Percentiles rank a stretch among this genome's conserved stretches.
These are phyloP conservation scores for Trichopoda pennipes DNA, from an alignment of 2,888 invertebrate species.

Conservation along the genomic window DNA sequence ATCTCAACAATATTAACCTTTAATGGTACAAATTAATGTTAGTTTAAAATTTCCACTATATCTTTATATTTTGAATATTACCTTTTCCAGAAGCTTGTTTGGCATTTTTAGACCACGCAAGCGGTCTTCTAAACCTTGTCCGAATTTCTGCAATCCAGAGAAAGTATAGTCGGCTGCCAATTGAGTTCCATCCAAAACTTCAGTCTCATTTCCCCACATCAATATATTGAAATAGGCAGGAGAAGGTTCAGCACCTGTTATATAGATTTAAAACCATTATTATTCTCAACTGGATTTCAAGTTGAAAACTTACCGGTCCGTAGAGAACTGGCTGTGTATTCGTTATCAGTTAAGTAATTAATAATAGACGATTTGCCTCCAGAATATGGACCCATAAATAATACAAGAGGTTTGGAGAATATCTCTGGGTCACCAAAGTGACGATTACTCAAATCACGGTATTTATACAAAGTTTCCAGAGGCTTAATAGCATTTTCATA, in stretches of 20 bases:
- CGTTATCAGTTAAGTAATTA: slow-evolving; percentile 94
- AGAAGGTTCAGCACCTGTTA: slow-evolving; percentile 93
- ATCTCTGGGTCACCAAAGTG: slow-evolving; percentile 97
- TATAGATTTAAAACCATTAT: neutral
- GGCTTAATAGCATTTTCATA: slow-evolving; percentile 95
- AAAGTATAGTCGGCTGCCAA: slow-evolving; percentile 97
- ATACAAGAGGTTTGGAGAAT: slow-evolving; percentile 94
- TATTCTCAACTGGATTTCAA: neutral
- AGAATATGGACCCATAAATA: slow-evolving; percentile 98
- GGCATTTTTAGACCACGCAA: slow-evolving; percentile 90
- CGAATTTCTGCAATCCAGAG: slow-evolving; percentile 96
- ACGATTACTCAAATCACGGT: slow-evolving; percentile 93
- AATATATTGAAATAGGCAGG: slow-evolving; percentile 95
- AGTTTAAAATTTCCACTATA: neutral
- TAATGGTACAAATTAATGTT: slow-evolving; percentile 46
- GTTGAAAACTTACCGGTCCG: slow-evolving; percentile 87
- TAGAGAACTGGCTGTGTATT: slow-evolving; percentile 90
- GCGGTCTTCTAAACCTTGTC: slow-evolving; percentile 94
- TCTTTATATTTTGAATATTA: slow-evolving; percentile 75
- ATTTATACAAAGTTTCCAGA: slow-evolving; percentile 93
- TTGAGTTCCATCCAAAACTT: slow-evolving; percentile 94
- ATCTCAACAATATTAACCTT: slow-evolving; percentile 98
- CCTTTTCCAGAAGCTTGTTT: slow-evolving; percentile 93
- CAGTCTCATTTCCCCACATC: slow-evolving; percentile 92
- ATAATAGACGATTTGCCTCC: slow-evolving; percentile 97